Evolutionary conservation across 2,888 invertebrate species (phyloP), one percentile per base, ranked within the genome.

Genomic region (Ernsta delagoae): DNA sequence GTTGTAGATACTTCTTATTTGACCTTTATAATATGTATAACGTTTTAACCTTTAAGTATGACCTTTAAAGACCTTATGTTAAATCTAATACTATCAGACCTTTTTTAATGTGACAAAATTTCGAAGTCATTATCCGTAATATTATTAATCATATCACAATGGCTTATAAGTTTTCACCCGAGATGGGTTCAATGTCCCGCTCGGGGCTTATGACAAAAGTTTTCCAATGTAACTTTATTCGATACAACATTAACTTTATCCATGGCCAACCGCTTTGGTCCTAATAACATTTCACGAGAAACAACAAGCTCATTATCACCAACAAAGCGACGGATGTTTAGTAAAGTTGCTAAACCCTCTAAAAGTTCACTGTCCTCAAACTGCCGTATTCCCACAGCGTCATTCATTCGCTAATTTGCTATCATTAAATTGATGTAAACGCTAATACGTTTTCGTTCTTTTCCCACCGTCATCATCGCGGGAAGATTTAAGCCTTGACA

Each of bases 211-310:
- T 61, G 6, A 61, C 12, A 36, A 67, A 61, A 60, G 61, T 61
- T 67, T 56, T 67, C 48, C 61, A 59, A 54, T 59, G 54, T 60
- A 67, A 67, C 16, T 61, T 67, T 36, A 61, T 61, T 67, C 56
- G 34, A 48, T 39, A 61, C 41, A 45, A 36, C 12, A 56, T 53
- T 53, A 56, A 56, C 64, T 43, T 56, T 57, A 31, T 36, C n/a
- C 31, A 34, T 11, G 41, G 59, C 43, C 54, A 24, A 45, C 66
- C 57, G 12, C 39, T 59, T 59, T 45, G 59, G 34, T 60, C 43
- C 41, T 43, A 16, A 36, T 53, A 56, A 45, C 39, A 36, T 67
- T 61, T 45, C n/a, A 31, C 60, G 24, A 54, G 56, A 54, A 39
- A 66, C 12, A 54, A 43, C 45, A 43, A 56, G n/a, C n/a, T 45